Conservation (phyloP, 2,113 vertebrate species). For the Elaphurus davidianus region DNA sequence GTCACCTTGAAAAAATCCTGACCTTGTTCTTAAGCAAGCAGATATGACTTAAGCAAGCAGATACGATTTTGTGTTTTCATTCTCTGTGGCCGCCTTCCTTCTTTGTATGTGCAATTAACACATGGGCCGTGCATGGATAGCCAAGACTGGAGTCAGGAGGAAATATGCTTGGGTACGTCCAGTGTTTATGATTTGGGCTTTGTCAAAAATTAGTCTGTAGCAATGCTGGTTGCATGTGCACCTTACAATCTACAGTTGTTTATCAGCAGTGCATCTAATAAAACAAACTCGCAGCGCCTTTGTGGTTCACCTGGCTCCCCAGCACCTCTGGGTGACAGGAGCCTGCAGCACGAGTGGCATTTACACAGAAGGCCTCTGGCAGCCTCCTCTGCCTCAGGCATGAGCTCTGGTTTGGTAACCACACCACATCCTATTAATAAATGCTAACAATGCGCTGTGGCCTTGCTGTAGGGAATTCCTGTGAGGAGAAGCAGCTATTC, state of each 20-base stretch:
- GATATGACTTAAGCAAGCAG: background rate
- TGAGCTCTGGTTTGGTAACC: background rate
- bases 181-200: background rate
- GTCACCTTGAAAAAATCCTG: background rate
- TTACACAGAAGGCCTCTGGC: background rate
- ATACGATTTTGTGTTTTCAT: background rate
- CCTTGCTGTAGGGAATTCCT: background rate
- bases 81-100: background rate
- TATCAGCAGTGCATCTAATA: background rate
- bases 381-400: background rate
- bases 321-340: background rate
- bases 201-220: background rate
- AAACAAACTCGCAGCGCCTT: background rate
- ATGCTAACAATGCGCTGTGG: background rate
- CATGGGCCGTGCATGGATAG: too few species aligned
- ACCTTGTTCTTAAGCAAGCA: constrained; percentile 8
- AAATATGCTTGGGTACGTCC: background rate
- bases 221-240: too few species aligned
- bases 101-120: background rate
- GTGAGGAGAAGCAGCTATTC: background rate
- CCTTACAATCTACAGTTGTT: background rate
- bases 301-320: background rate
- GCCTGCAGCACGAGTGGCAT: background rate
- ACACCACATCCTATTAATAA: background rate
- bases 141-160: background rate